Evolutionary conservation across 2,797 vertebrate genomes (phyloP), one percentile per base, ranked within the genome.

Genomic region (Pantherophis vulpinus): DNA sequence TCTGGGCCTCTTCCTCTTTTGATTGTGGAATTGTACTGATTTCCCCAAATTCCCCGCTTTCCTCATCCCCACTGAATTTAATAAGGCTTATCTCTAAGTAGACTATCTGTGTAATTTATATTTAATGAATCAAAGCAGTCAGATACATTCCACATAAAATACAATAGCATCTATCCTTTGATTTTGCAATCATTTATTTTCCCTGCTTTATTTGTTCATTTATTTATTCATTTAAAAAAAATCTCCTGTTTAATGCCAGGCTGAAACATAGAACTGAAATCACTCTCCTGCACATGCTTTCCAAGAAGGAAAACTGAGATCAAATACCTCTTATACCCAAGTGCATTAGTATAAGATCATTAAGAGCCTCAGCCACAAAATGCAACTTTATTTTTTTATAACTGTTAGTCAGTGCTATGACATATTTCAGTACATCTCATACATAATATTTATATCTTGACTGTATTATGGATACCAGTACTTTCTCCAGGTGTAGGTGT

Each of bases 301-400:
- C 42, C 20, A 56, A 63, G 59, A 89, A 63, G 42, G 25, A 51
- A 51, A 14, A 89, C 54, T 27, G 66, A 79, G 51, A 37, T 90
- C 55, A 42, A 47, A 47, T 47, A 12, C 20, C 25, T 83, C 56
- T 59, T 88, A 37, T 10, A 58, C 32, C 87, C 32, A 60, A 66
- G 42, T 3, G 29, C 60, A 54, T 47, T 54, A 23, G 27, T n/a
- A 86, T 51, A 63, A 51, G 29, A 63, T 54, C 58, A 56, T 23
- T 42, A 42, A 42, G 42, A 79, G 87, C 2, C 1, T 29, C 88
- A 32, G 63, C 59, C 63, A 74, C 70, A 51, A 29, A 91, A 12
- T 92, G 32, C 6, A 1, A 58, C 90, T 88, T 96, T 93, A 5
- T 32, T 8, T 93, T 91, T 95, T 61, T 63, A 55, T 92, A 86